phyloP scores from a whole-genome alignment of 2,113 vertebrate genomes.

The Micronycteris hirsuta region DNA sequence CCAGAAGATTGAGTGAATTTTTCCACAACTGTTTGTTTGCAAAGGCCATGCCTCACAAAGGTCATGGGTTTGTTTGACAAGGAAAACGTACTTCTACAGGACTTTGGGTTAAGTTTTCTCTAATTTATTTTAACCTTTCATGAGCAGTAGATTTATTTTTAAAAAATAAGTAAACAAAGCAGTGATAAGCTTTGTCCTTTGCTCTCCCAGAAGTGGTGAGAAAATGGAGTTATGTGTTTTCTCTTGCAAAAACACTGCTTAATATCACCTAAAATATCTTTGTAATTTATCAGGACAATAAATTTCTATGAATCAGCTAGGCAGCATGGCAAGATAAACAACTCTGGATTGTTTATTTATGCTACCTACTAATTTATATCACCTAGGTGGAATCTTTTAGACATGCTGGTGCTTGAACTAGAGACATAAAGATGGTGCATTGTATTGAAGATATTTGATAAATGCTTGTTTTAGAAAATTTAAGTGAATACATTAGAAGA shows the following conservation, averaged over 20 bases:
- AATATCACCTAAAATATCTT: slow-evolving; percentile 15
- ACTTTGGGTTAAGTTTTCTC: slow-evolving; percentile 34
- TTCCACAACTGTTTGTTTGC: slow-evolving; percentile 22
- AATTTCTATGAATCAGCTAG: slow-evolving; percentile 2
- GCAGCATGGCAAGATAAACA: neutral
- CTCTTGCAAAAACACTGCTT: slow-evolving; percentile 45
- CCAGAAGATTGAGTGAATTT: neutral
- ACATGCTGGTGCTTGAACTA: neutral
- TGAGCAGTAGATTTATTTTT: slow-evolving; percentile 60
- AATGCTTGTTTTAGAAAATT: neutral
- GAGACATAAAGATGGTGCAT: neutral
- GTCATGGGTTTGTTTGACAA: neutral
- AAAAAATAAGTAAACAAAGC: slow-evolving; percentile 58
- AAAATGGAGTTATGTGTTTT: slow-evolving; percentile 52
- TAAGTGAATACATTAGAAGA: neutral
- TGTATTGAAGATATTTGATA: neutral
- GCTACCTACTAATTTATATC: neutral
- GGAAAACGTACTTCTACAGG: slow-evolving; percentile 26
- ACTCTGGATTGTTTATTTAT: neutral
- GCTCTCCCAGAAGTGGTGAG: slow-evolving; percentile 43
- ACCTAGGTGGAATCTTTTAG: neutral
- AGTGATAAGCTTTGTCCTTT: slow-evolving; percentile 51
- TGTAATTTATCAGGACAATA: slow-evolving; percentile 8
- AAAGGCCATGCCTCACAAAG: neutral
- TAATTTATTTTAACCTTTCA: slow-evolving; percentile 53